Evolutionary conservation across 2,113 vertebrate species (phyloP), one percentile per base, ranked within the genome.

Genomic region (Vulpes vulpes): DNA sequence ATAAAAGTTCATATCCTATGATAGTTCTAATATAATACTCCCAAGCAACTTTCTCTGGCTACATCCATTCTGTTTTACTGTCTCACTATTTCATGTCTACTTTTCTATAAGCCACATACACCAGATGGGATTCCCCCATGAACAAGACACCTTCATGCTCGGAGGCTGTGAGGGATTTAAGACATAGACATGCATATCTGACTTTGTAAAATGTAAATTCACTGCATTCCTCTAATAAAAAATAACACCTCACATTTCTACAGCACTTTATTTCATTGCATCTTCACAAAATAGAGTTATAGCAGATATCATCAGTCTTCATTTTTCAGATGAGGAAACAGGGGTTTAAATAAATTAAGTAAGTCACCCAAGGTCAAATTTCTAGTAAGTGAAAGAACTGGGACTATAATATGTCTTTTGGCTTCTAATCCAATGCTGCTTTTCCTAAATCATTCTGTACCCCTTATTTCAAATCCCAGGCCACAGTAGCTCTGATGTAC

Each of bases 271-370:
- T 96, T 79, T 87, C 81, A 84, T 32, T 53, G 20, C 8, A 74
- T 94, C 22, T 38, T 93, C 57, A 51, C 23, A 35, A 67, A 94
- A 74, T 35, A 35, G 32, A 62, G 7, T 71, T 74, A 93, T 23
- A 19, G 8, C 8, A 85, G 23, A 82, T 65, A 89, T 20, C 14
- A 96, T 55, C 25, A 67, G 23, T 83, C 85, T 90, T 94, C 51
- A 69, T 76, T 98, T 96, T 90, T 95, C 38, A 84, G 78, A 88
- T 94, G 64, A 96, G 25, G 23, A 97, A 93, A 96, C 2, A 35
- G 23, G 25, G 23, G 0, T 57, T 96, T 88, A 83, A 91, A 91
- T 91, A 91, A 91, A 74, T 93, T 74, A 89, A 65, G 51, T 74
- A 65, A 69, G 8, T 38, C 62, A 94, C 6, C 59, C 51, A 69